A percentile compares a stretch with the other conserved stretches of the same genome.
These are phyloP conservation scores for Petaurus breviceps DNA, from an alignment of 2,113 vertebrate species.

Conservation along the genomic window DNA sequence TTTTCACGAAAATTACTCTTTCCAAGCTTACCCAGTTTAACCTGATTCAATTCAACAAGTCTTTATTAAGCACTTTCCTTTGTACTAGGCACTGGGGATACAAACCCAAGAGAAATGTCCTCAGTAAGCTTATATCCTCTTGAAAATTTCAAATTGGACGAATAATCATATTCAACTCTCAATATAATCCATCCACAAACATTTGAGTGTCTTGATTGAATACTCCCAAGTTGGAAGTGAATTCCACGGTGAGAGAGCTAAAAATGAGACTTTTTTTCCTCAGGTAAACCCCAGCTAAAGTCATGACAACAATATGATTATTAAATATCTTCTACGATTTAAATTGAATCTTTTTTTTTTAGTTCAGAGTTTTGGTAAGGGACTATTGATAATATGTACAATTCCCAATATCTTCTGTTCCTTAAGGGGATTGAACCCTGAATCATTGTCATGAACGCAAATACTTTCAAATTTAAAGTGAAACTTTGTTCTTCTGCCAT, in stretches of 20 bases:
- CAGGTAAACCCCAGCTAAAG: not conserved
- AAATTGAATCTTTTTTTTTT: not conserved
- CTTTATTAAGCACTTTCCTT: not conserved
- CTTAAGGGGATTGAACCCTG: not conserved
- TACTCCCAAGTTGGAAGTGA: not conserved
- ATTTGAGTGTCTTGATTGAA: not conserved
- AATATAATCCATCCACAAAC: not conserved
- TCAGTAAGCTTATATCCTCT: not conserved
- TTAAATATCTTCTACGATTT: not conserved
- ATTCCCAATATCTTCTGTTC: not conserved
- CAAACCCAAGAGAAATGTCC: not conserved
- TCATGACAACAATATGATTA: not conserved
- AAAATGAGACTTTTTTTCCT: not conserved
- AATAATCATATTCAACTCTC: not conserved
- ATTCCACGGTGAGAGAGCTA: constrained; percentile 40
- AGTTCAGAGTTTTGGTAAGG: constrained; percentile 28
- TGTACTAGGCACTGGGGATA: not conserved
- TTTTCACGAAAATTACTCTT: constrained; percentile 45
- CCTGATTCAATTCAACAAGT: not conserved
- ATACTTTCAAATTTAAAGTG: constrained; percentile 28
- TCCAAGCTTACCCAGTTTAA: not conserved
- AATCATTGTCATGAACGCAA: constrained; percentile 15
- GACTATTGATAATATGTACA: not conserved
- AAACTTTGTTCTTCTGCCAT: constrained; percentile 49
- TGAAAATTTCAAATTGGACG: constrained; percentile 54